Base-by-base conservation (phyloP, 2,797 vertebrate species). In the Chaenodraco wilsoni region DNA sequence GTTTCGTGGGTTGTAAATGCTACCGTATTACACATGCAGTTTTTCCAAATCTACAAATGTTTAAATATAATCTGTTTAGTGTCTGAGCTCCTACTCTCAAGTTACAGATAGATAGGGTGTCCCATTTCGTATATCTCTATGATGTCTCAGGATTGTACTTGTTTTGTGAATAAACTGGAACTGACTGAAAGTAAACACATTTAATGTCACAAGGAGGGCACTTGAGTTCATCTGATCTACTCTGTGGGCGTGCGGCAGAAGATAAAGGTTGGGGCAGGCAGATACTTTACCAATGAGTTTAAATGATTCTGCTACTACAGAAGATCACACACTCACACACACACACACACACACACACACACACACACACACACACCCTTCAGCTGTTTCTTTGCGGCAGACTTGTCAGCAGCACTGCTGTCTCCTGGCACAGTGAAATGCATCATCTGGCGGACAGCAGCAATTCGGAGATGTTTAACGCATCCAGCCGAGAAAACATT, bases 351-450 rank as follows among this genome's bases (percentile, higher is more conserved):
- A n/a, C n/a, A n/a, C n/a, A n/a, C n/a, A n/a, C n/a, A 19, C 1
- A 37, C 8, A 55, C 54, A 56, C 12, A 45, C 15, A 17, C 14
- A 33, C 16, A n/a, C 5, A 23, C 8, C 1, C 40, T 48, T 50
- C 41, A 48, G 23, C 31, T 54, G 46, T 55, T 14, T 71, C 37
- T 19, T 48, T 46, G 60, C 41, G 74, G 69, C 54, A 59, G 63
- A 21, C 59, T 33, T 74, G 33, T 78, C 78, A 76, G 75, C 73
- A 70, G 50, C 56, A 1, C 63, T 43, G 48, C 55, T 49, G 68
- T 45, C 67, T 67, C 71, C 61, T 76, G 74, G 63, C 75, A 71
- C 68, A 51, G 73, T 55, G 43, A 13, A 11, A 69, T 49, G 56
- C 43, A 70, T 78, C 40, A 69, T 78, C 65, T 62, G 64, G 31